phyloP scores from a whole-genome alignment of 2,113 vertebrate species.

The Burhinus bistriatus region DNA sequence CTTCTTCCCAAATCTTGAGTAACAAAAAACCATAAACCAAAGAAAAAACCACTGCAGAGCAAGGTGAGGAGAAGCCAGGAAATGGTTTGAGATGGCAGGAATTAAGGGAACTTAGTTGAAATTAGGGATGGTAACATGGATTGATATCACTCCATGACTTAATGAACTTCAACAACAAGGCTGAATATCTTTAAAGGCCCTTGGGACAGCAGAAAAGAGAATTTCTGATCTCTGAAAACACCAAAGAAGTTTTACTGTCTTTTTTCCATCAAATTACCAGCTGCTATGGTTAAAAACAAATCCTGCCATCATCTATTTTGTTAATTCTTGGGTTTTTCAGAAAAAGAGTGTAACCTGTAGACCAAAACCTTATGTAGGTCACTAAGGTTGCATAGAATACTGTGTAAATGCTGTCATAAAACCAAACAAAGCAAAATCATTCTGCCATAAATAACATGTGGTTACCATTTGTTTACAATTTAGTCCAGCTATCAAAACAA shows the following conservation, averaged over 20 bases:
- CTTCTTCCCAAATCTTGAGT: background rate
- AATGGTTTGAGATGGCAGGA: background rate
- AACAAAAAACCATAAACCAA: background rate
- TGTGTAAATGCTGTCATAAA: slow-evolving; percentile 32
- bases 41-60: background rate
- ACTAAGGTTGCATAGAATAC: slow-evolving; percentile 22
- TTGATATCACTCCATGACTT: background rate
- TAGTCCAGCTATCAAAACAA: slow-evolving; percentile 53
- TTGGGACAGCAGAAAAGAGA: background rate
- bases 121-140: background rate
- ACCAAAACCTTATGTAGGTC: slow-evolving; percentile 18
- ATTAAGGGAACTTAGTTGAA: background rate
- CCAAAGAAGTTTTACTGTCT: background rate
- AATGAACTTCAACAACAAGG: background rate
- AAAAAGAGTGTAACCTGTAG: background rate
- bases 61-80: slow-evolving; percentile 36
- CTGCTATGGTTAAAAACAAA: slow-evolving; percentile 1
- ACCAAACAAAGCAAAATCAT: slow-evolving; percentile 24
- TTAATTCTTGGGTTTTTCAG: slow-evolving; percentile 5
- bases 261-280: background rate
- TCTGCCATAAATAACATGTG: background rate
- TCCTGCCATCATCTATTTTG: background rate
- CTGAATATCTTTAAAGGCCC: background rate
- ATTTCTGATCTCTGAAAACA: slow-evolving; percentile 1
- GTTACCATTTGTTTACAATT: slow-evolving; percentile 52